These are phyloP conservation scores for Amyelois transitella DNA, from an alignment of 1,140 invertebrate species.

Conservation along the genomic window DNA sequence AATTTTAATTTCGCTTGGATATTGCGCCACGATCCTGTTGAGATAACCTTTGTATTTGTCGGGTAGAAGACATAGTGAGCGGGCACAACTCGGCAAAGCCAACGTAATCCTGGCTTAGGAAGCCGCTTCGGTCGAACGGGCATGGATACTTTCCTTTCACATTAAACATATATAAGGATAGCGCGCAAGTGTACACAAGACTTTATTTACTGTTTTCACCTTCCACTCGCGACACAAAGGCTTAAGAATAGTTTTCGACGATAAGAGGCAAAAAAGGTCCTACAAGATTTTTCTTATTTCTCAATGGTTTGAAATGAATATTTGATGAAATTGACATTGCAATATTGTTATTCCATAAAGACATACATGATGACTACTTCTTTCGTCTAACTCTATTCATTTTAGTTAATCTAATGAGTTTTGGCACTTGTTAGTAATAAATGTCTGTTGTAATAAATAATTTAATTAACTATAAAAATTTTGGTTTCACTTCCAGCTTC, in stretches of 20 bases:
- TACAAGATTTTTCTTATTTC: background rate
- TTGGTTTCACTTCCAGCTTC: too few species aligned
- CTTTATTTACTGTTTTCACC: background rate
- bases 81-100: conserved; percentile 17
- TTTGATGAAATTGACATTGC: background rate
- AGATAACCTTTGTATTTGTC: conserved; percentile 20
- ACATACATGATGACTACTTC: too few species aligned
- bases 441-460: too few species aligned
- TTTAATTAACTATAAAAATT: too few species aligned
- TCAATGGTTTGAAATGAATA: background rate
- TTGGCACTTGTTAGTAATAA: too few species aligned
- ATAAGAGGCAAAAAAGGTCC: background rate
- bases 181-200: background rate
- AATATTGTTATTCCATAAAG: too few species aligned
- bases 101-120: conserved; percentile 30
- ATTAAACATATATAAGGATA: background rate
- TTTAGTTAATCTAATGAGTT: too few species aligned
- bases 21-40: conserved; percentile 7
- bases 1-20: conserved; percentile 8
- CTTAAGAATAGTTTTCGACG: background rate
- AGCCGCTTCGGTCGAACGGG: conserved; percentile 18
- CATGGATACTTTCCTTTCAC: conserved; percentile 15
- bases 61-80: conserved; percentile 15
- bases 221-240: background rate
- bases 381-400: too few species aligned